These are phyloP conservation scores for Rhingia campestris DNA, from an alignment of 2,888 invertebrate species.

Conservation along the genomic window DNA sequence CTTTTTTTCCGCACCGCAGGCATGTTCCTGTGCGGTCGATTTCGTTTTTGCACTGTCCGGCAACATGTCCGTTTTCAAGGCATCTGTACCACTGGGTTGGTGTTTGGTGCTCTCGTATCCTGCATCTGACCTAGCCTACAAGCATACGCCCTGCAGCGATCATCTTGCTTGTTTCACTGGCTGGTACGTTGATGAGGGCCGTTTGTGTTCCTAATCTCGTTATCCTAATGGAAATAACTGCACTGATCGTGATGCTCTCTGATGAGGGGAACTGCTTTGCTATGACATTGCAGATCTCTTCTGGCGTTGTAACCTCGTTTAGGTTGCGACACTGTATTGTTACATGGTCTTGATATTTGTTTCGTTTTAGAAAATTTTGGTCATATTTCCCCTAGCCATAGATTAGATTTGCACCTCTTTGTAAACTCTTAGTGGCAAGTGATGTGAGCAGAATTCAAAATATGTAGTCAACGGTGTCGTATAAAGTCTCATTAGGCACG, in stretches of 20 bases:
- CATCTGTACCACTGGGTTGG: not conserved
- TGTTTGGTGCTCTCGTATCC: not conserved
- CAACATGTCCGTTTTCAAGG: not conserved
- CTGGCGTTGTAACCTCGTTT: conserved; percentile 12
- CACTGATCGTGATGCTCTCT: not conserved
- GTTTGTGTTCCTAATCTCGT: not conserved
- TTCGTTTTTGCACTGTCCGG: not conserved
- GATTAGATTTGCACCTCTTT: too few species aligned
- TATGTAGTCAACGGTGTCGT: too few species aligned
- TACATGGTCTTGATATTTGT: too few species aligned
- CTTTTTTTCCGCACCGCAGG: not conserved
- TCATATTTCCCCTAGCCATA: too few species aligned
- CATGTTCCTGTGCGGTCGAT: not conserved
- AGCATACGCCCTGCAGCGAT: not conserved
- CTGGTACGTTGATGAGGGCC: not conserved
- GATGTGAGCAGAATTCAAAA: too few species aligned
- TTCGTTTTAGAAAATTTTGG: too few species aligned
- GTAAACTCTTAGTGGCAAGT: too few species aligned
- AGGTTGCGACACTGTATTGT: too few species aligned
- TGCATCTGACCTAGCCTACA: conserved; percentile 12
- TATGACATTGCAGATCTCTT: conserved; percentile 10
- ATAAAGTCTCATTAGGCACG: too few species aligned
- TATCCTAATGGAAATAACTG: not conserved
- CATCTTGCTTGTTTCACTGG: not conserved
- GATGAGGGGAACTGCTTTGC: not conserved